phyloP scores from a whole-genome alignment of 2,888 invertebrate species.

The Agrypnus murinus region DNA sequence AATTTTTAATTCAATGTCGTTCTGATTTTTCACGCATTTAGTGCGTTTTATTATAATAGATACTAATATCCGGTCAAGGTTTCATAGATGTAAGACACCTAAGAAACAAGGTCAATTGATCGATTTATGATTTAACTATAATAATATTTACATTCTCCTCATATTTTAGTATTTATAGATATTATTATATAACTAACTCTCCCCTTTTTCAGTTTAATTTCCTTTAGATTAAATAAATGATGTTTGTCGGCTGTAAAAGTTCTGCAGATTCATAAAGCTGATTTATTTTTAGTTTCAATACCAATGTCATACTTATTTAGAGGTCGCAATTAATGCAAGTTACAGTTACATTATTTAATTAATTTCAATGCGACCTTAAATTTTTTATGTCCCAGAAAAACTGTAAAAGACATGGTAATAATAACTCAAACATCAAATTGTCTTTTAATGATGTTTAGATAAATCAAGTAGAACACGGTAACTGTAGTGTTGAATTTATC shows the following conservation, averaged over 20 bases:
- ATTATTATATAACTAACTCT: no score
- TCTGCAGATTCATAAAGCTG: background rate
- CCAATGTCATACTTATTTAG: background rate
- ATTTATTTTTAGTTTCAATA: constrained; percentile 14
- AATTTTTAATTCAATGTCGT: constrained; percentile 21
- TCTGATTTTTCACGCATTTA: constrained; percentile 27
- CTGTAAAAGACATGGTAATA: background rate
- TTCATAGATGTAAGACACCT: background rate
- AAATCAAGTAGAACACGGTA: no score
- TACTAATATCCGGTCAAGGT: constrained; percentile 11
- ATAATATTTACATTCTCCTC: background rate
- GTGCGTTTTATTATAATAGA: constrained; percentile 12
- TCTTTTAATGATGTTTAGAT: no score
- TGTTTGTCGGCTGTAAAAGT: no score
- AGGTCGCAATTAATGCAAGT: constrained; percentile 5
- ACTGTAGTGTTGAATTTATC: background rate
- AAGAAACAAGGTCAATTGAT: constrained; percentile 21
- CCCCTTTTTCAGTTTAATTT: no score
- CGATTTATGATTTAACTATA: background rate
- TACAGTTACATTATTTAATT: constrained; percentile 21
- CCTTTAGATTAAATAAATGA: no score
- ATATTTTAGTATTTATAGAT: background rate
- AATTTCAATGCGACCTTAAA: constrained; percentile 9
- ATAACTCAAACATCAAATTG: no score
- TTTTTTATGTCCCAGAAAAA: constrained; percentile 20